Evolutionary conservation across 2,797 vertebrate species (phyloP), one percentile per base, ranked within the genome.

Genomic region (Zenarchopterus dispar): DNA sequence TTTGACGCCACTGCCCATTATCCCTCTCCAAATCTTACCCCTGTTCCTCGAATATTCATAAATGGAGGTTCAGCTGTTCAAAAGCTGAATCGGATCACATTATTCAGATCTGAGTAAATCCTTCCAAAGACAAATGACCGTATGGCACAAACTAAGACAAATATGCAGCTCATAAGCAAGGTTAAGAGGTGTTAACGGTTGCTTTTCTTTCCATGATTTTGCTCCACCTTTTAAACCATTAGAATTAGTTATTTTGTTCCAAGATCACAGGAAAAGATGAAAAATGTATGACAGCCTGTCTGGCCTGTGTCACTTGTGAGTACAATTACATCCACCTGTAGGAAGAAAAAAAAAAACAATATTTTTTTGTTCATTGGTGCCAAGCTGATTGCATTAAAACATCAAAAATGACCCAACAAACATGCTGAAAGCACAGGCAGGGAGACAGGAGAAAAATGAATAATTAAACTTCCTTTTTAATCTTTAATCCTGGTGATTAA

Each of bases 401-500:
- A 59, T 31, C 53, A 54, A 44, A 75, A 49, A 60, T 61, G 26
- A 58, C 52, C 56, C 56, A 50, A 74, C 48, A 79, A 50, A 41
- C 1, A 8, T 46, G 15, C 54, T 8, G 48, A 52, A 28, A 67
- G 62, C 22, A 51, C 1, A 21, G 28, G 62, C 42, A 43, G 52
- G 48, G 59, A 66, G 67, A 23, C 6, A 62, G 64, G 56, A 36
- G 60, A 67, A 47, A 31, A 63, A 62, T 88, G 75, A 89, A 90
- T 91, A 84, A 91, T 90, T 89, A 77, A 89, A 84, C 77, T 67
- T 88, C 81, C 76, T 76, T 75, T 78, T 88, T 55, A 89, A 89
- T 91, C 75, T 88, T 89, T 90, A 86, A 90, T 88, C 84, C 73
- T 41, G 39, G 56, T 88, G 87, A 89, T 90, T 90, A 83, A 88